These are phyloP conservation scores for Cyprinodon tularosa DNA, from an alignment of 2,113 vertebrate genomes.

Conservation along the genomic window DNA sequence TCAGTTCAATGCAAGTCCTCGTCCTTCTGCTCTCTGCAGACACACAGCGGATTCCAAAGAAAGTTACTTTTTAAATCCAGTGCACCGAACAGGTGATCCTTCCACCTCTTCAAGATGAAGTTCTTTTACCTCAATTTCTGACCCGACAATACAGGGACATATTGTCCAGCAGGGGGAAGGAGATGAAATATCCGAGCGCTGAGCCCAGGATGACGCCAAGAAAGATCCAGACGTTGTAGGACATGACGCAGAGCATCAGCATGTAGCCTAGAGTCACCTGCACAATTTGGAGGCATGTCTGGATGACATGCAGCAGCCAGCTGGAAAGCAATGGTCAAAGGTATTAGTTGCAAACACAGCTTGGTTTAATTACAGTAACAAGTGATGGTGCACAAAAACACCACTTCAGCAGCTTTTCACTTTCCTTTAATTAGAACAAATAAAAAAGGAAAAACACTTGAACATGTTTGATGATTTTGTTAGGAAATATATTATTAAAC, in stretches of 20 bases:
- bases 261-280: conserved; percentile 92
- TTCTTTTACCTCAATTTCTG: not conserved
- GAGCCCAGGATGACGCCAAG: conserved; percentile 86
- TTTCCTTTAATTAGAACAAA: not conserved
- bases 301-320: conserved; percentile 80
- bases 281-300: conserved; percentile 84
- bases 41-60: not conserved
- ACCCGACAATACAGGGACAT: conserved; percentile 22
- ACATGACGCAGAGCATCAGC: conserved; percentile 96
- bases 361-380: not conserved
- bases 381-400: not conserved
- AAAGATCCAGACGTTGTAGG: conserved; percentile 96
- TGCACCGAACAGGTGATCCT: not conserved
- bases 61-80: conserved; percentile 4
- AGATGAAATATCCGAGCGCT: conserved; percentile 86
- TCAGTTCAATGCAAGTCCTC: not conserved
- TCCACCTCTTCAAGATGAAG: not conserved
- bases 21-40: not conserved
- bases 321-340: conserved; percentile 6
- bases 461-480: too few relatives aligned
- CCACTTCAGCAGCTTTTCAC: not conserved
- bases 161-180: conserved; percentile 83
- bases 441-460: not conserved
- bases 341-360: not conserved
- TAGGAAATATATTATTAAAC: too few relatives aligned